A percentile compares a stretch with the other conserved stretches of the same genome.
phyloP scores from a whole-genome alignment of 2,888 invertebrate genomes.

The Achlya flavicornis region DNA sequence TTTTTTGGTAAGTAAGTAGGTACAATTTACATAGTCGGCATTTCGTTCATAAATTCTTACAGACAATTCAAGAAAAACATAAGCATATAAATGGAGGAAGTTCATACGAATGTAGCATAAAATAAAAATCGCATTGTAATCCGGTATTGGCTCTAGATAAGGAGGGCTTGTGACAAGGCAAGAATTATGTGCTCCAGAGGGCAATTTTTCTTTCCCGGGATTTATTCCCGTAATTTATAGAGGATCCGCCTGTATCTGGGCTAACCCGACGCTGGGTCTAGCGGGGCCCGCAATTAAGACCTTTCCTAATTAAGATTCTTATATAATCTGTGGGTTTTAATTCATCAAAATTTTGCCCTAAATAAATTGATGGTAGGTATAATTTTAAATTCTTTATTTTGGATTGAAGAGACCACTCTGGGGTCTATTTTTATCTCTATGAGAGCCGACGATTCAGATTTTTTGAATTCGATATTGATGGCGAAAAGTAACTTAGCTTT shows the following conservation, averaged over 20 bases:
- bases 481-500: no score
- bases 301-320: slow-evolving; percentile 61
- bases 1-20: no score
- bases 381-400: background rate
- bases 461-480: no score
- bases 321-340: slow-evolving; percentile 3
- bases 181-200: slow-evolving; percentile 84
- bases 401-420: no score
- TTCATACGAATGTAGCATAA: slow-evolving; percentile 71
- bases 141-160: slow-evolving; percentile 84
- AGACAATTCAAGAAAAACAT: slow-evolving; percentile 25
- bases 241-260: slow-evolving; percentile 82
- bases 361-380: background rate
- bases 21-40: no score
- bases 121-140: slow-evolving; percentile 84
- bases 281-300: slow-evolving; percentile 72
- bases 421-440: no score
- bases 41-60: background rate
- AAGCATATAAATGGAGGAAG: slow-evolving; percentile 43
- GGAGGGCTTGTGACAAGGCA: slow-evolving; percentile 84
- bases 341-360: background rate
- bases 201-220: slow-evolving; percentile 84
- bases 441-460: no score
- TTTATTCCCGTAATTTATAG: slow-evolving; percentile 84
- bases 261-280: slow-evolving; percentile 72